Conservation (phyloP, 2,797 vertebrate genomes). For the Paedocypris micromegethes region DNA sequence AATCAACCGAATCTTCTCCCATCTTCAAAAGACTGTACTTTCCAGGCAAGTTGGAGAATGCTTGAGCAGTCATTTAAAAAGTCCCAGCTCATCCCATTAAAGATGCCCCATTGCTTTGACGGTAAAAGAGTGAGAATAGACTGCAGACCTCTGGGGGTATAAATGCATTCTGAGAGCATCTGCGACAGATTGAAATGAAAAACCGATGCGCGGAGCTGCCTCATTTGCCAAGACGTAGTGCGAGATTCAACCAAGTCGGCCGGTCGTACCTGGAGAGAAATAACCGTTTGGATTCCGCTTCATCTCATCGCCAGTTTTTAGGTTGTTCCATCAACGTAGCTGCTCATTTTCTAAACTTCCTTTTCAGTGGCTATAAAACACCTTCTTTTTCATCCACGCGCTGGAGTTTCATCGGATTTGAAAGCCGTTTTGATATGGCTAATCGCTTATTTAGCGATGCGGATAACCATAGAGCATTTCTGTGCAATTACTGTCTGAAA, state of each 20-base stretch:
- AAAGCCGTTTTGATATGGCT: neutral
- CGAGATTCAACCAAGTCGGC: slow-evolving; percentile 55
- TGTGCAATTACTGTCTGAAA: neutral
- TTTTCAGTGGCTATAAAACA: no score
- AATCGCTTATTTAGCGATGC: neutral
- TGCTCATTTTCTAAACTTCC: no score
- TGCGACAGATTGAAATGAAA: slow-evolving; percentile 52
- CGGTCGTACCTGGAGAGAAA: slow-evolving; percentile 16
- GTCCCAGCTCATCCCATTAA: slow-evolving; percentile 62
- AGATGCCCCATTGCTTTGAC: slow-evolving; percentile 67
- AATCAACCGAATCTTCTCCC: slow-evolving; percentile 58
- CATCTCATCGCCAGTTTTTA: slow-evolving; percentile 11
- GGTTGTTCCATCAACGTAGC: neutral
- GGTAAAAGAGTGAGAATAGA: slow-evolving; percentile 49
- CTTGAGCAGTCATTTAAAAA: slow-evolving; percentile 52
- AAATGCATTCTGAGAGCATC: slow-evolving; percentile 57
- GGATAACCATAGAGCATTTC: neutral
- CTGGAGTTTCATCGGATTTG: neutral
- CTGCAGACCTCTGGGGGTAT: slow-evolving; percentile 54
- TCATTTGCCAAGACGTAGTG: slow-evolving; percentile 54
- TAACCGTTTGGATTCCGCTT: slow-evolving; percentile 15
- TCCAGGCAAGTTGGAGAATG: slow-evolving; percentile 42
- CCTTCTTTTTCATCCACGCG: no score
- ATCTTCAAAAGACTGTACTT: slow-evolving; percentile 54
- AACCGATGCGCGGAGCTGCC: slow-evolving; percentile 56